Evolutionary conservation across 2,113 vertebrate genomes (phyloP).

Genomic region (Epinephelus cyanopodus): DNA sequence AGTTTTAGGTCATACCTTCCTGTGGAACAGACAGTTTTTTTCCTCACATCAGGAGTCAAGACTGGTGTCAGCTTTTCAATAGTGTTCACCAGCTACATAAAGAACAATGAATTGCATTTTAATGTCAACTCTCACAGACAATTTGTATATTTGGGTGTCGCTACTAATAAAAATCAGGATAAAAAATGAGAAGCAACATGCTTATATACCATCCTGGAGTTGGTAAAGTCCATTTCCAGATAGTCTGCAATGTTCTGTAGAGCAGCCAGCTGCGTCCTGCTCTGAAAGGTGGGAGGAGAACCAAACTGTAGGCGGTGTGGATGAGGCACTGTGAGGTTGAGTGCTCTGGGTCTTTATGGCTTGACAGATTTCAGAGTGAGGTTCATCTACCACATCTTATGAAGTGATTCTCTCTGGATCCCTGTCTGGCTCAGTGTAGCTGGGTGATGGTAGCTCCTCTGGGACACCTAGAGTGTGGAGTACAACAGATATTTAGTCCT

Average conservation of each 20-base stretch:
- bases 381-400: conserved; percentile 17
- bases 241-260: conserved; percentile 88
- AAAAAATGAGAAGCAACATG: not conserved
- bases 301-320: conserved; percentile 51
- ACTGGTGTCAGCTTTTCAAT: conserved; percentile 76
- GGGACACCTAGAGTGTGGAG: too few species aligned
- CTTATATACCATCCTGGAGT: conserved; percentile 78
- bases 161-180: not conserved
- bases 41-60: conserved; percentile 59
- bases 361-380: conserved; percentile 30
- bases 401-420: conserved; percentile 62
- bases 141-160: not conserved
- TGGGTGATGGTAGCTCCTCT: conserved; percentile 11
- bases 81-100: conserved; percentile 82
- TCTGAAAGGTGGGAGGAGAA: conserved; percentile 84
- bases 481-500: too few species aligned
- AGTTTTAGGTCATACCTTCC: conserved; percentile 80
- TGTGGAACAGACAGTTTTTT: conserved; percentile 67
- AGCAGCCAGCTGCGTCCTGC: conserved; percentile 85
- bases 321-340: conserved; percentile 26
- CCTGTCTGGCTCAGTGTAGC: conserved; percentile 13
- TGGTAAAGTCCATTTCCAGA: conserved; percentile 89
- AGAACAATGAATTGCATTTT: not conserved
- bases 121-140: not conserved
- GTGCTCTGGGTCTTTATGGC: conserved; percentile 32